Base-by-base conservation (phyloP, 2,888 invertebrate genomes). In the Aspidapion aeneum region DNA sequence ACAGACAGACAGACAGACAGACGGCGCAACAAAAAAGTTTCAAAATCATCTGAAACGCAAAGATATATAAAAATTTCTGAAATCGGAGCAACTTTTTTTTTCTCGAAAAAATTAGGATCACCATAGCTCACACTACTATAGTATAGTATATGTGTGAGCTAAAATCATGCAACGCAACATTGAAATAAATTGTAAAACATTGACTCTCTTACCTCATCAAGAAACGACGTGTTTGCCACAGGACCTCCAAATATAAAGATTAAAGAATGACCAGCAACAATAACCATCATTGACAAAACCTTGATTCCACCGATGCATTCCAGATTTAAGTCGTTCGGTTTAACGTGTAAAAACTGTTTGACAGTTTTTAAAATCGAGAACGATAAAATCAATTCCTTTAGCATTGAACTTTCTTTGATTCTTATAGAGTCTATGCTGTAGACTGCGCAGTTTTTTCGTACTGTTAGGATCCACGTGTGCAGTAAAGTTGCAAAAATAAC, bases 221-320 rank as follows among this genome's bases (percentile, higher is more conserved):
- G 85, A 72, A 87, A 89, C 65, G 83, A 82, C 16, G 83, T 82
- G 74, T 90, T 90, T 76, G 86, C 82, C 0, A 88, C 83, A 0
- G 90, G 90, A 58, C 90, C 89, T 72, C 86, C 85, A 18, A 86
- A 83, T 55, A 87, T 82, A 72, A 89, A 90, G 55, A 88, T 78
- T 48, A 89, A 79, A 0, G 87, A 85, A 74, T 90, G 90, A 0
- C 89, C 89, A 48, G 82, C 81, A 3, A 90, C 78, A 57, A 90
- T 89, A 57, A 89, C 82, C 0, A 84, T 68, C 90, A 90, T 90
- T 0, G 88, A 84, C 57, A 89, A 72, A 16, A 87, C 83, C 73
- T 88, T 89, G 50, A 90, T 79, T 2, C 80, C 80, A 63, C 71
- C 75, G 22, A 81, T 80, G 70, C 87, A 87, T 67, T 88, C 86